A percentile compares a stretch with the other conserved stretches of the same genome.
These are phyloP conservation scores for Sceloporus tristichus DNA, from an alignment of 2,113 vertebrate species.

Conservation along the genomic window DNA sequence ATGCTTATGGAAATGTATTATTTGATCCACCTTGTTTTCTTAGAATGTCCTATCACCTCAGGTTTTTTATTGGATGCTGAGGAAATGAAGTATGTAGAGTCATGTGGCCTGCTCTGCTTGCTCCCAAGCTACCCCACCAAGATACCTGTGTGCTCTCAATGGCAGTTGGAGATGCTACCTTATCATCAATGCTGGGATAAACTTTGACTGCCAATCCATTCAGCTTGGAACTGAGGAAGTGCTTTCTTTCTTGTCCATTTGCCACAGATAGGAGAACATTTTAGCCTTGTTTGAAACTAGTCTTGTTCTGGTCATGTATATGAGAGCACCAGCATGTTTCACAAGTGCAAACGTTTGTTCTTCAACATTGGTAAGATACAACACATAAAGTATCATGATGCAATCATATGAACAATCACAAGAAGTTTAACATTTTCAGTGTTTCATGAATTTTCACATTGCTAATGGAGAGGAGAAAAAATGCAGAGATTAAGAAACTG, in stretches of 20 bases:
- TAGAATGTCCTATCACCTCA: too few species aligned
- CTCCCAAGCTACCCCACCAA: too few species aligned
- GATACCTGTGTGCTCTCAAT: too few species aligned
- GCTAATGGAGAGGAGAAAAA: neutral
- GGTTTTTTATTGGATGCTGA: too few species aligned
- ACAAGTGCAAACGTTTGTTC: neutral
- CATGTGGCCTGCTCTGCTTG: too few species aligned
- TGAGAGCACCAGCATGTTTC: neutral
- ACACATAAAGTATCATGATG: neutral
- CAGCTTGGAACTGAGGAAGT: too few species aligned
- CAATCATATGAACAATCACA: neutral
- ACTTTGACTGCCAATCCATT: neutral
- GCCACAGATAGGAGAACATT: neutral
- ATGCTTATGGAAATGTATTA: too few species aligned
- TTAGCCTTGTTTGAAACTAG: neutral
- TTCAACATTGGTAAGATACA: neutral
- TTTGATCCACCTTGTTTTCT: too few species aligned
- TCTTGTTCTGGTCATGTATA: neutral
- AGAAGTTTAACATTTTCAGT: neutral
- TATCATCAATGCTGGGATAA: too few species aligned
- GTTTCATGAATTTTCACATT: neutral
- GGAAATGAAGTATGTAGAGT: neutral
- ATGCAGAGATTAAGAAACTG: neutral
- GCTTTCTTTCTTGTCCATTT: neutral
- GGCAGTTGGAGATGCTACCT: too few species aligned